These are phyloP conservation scores for Myripristis jacobus DNA, from an alignment of 2,797 vertebrate genomes.

Conservation along the genomic window DNA sequence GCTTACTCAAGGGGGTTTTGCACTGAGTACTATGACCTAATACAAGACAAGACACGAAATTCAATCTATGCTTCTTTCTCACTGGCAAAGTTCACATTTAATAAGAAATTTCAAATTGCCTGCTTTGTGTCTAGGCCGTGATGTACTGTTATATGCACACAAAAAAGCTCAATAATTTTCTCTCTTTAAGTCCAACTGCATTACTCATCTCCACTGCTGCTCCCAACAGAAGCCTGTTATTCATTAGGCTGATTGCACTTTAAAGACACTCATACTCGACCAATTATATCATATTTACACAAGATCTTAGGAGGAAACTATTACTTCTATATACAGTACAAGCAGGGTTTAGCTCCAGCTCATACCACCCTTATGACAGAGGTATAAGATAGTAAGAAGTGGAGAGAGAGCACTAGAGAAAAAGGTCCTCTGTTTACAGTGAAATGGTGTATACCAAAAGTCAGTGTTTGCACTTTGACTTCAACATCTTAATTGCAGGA, in stretches of 20 bases:
- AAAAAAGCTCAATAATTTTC: slow-evolving; percentile 59
- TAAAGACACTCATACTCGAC: slow-evolving; percentile 74
- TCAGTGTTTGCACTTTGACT: slow-evolving; percentile 76
- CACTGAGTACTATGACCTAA: slow-evolving; percentile 12
- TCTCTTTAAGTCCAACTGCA: slow-evolving; percentile 56
- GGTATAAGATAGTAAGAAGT: slow-evolving; percentile 26
- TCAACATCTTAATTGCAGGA: slow-evolving; percentile 77
- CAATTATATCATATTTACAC: slow-evolving; percentile 80
- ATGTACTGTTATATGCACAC: slow-evolving; percentile 56
- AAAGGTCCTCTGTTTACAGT: slow-evolving; percentile 69
- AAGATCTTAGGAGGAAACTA: slow-evolving; percentile 72
- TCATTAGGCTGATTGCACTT: slow-evolving; percentile 81
- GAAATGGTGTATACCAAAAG: slow-evolving; percentile 61
- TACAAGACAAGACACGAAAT: slow-evolving; percentile 9
- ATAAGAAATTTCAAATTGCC: slow-evolving; percentile 51
- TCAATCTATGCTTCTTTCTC: slow-evolving; percentile 16
- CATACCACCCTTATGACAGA: slow-evolving; percentile 51
- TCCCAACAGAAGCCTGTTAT: slow-evolving; percentile 79
- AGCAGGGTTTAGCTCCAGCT: slow-evolving; percentile 48
- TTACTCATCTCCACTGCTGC: slow-evolving; percentile 62
- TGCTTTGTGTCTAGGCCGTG: slow-evolving; percentile 28
- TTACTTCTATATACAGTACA: slow-evolving; percentile 75
- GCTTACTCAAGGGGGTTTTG: slow-evolving; percentile 17
- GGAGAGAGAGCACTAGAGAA: slow-evolving; percentile 32
- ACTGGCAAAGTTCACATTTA: slow-evolving; percentile 33